Evolutionary conservation across 2,888 invertebrate species (phyloP).

Genomic region (Eueremaeus valkanovi): DNA sequence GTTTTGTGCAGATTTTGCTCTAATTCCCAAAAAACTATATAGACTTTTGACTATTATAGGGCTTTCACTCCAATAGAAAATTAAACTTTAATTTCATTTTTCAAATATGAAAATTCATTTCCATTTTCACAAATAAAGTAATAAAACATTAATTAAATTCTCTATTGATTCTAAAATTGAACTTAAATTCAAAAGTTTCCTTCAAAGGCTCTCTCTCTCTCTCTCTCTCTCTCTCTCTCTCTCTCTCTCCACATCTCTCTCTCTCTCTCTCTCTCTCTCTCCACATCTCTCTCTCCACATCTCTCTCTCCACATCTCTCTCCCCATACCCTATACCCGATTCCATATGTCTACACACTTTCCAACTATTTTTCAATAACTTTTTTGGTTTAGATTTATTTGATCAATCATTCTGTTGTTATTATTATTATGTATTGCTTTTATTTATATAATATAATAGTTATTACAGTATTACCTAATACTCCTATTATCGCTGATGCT

Average conservation of each 20-base stretch:
- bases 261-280: slow-evolving; percentile 37
- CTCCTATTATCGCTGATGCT: background rate
- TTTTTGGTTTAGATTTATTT: slow-evolving; percentile 4
- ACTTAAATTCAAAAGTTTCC: slow-evolving; percentile 38
- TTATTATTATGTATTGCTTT: background rate
- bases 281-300: slow-evolving; percentile 29
- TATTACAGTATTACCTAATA: background rate
- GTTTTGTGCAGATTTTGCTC: background rate
- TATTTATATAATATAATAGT: background rate
- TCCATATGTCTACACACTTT: too few relatives aligned
- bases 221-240: slow-evolving; percentile 30
- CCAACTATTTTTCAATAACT: slow-evolving; percentile 23
- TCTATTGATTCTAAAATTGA: slow-evolving; percentile 22
- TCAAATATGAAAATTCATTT: slow-evolving; percentile 23
- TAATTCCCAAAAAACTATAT: background rate
- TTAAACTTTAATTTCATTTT: slow-evolving; percentile 19
- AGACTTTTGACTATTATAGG: background rate
- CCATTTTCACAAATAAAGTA: slow-evolving; percentile 24
- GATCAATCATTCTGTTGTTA: slow-evolving; percentile 11
- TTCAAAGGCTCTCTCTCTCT: background rate
- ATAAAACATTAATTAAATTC: slow-evolving; percentile 23
- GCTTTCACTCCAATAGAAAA: background rate
- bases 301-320: slow-evolving; percentile 12
- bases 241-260: slow-evolving; percentile 41
- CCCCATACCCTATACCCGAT: too few relatives aligned